Conservation (phyloP, 2,113 vertebrate genomes). For the Bufo bufo region DNA sequence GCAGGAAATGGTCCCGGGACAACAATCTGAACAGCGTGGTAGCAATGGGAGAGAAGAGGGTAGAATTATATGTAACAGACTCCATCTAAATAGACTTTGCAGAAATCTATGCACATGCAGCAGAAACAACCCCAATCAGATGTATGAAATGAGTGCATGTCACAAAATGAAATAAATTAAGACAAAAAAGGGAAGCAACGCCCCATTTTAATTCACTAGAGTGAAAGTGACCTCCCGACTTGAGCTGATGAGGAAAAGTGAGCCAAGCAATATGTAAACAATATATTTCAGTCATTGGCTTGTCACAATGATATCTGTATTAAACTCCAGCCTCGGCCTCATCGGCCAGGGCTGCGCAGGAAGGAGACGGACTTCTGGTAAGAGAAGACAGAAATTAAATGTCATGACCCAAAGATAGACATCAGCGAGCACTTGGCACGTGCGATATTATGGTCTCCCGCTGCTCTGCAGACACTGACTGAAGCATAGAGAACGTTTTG, state of each 20-base stretch:
- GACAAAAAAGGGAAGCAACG: neutral
- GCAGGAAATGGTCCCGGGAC: too few relatives aligned
- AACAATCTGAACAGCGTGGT: too few relatives aligned
- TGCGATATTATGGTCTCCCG: neutral
- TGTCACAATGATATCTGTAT: conserved; percentile 38
- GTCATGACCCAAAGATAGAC: conserved; percentile 50
- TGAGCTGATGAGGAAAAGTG: conserved; percentile 11
- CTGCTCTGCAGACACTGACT: neutral
- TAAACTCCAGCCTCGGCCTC: conserved; percentile 64
- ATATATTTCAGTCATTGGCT: neutral
- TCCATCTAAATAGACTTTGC: too few relatives aligned
- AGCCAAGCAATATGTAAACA: neutral
- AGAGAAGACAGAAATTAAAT: conserved; percentile 59
- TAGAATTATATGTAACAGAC: too few relatives aligned
- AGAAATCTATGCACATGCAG: too few relatives aligned
- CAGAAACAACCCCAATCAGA: too few relatives aligned
- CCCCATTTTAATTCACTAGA: neutral
- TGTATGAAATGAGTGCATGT: too few relatives aligned
- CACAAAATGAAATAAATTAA: neutral
- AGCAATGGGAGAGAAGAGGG: too few relatives aligned
- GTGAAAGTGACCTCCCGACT: neutral
- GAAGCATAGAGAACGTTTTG: neutral
- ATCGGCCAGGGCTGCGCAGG: conserved; percentile 65
- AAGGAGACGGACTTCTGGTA: conserved; percentile 69
- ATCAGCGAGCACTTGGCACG: neutral